Base-by-base conservation (phyloP, 2,888 invertebrate genomes). In the Noctua comes region DNA sequence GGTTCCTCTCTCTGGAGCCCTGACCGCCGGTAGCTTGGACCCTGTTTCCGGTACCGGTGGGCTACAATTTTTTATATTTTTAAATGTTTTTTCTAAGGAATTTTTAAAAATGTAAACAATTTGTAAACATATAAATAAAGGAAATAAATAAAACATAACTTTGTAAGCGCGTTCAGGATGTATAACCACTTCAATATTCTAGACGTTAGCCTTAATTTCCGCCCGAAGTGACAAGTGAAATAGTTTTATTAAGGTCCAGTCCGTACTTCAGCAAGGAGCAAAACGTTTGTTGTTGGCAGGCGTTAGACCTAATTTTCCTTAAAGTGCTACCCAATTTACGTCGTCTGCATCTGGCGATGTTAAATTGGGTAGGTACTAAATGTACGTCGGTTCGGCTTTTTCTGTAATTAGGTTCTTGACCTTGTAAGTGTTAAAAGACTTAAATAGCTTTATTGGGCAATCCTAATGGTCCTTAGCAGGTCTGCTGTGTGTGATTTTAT, bases 241-340 rank as follows among this genome's bases (percentile, higher is more conserved):
- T 40, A 68, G 62, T 68, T 75, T 75, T 54, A 68, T 68, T 43
- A 75, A 46, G 48, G 62, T 36, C 46, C 46, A 36, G 27, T 64
- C 24, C n/a, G 16, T 18, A 76, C 59, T 71, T 68, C 16, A 54
- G 59, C 7, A 68, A 82, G 64, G 36, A 59, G 27, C 43, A 36
- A 72, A 59, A 48, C 43, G 57, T 54, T 70, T 74, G 66, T 18
- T 68, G 62, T 62, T 48, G 46, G 31, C 51, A 62, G 65, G 46
- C 69, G 59, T 74, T 46, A 54, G 46, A 21, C 70, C n/a, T 62
- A 84, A 84, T 82, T 73, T 82, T 70, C 79, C 59, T 70, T 70
- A 84, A 84, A 79, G 65, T 66, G 80, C 73, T 84, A 79, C 73
- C 31, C 48, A 80, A 84, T 82, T 84, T 74, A 71, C 69, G 69